Evolutionary conservation across 2,888 invertebrate genomes (phyloP), one percentile per base, ranked within the genome.

Genomic region (Clusia tigrina): DNA sequence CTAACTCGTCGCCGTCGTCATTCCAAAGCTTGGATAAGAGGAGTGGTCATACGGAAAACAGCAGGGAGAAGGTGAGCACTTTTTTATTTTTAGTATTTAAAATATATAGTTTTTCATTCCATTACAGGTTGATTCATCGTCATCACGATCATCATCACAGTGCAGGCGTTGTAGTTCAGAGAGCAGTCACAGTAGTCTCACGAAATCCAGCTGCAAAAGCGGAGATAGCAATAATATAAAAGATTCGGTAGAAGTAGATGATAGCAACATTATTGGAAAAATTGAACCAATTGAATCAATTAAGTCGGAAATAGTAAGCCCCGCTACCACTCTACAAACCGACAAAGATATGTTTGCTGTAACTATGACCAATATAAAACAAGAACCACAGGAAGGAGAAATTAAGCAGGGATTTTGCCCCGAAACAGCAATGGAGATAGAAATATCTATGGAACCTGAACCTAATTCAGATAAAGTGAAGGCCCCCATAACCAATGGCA

Each of bases 91-190:
- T 46, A 0, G 2, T 10, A 25, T 37, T 23, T 42, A 37, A 52
- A 38, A 10, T 25, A 18, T 18, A 52, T 22, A 17, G 23, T 58
- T 56, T 26, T 25, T 22, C 25, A 51, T 12, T 18, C 52, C 58
- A 6, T 10, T 3, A 2, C 42, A 74, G 74, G 60, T 71, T 58
- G n/a, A n/a, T n/a, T 62, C 68, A 20, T 71, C 76, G 17, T 76
- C 76, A 10, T 69, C 76, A 22, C 71, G 72, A 18, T 71, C 75
- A 58, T 74, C 77, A 52, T 71, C 74, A 18, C 71, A 79, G 62
- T 73, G 77, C 17, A 70, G 79, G 26, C 76, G 78, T 2, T 77
- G 79, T 25, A 80, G 81, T 63, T 81, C 81, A 0, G 81, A 81
- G 15, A 78, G 81, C 65, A 81, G 79, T 62, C 74, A 80, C 20